A percentile compares a stretch with the other conserved stretches of the same genome.
phyloP scores from a whole-genome alignment of 2,113 vertebrate species.

The Crotalus helleri region DNA sequence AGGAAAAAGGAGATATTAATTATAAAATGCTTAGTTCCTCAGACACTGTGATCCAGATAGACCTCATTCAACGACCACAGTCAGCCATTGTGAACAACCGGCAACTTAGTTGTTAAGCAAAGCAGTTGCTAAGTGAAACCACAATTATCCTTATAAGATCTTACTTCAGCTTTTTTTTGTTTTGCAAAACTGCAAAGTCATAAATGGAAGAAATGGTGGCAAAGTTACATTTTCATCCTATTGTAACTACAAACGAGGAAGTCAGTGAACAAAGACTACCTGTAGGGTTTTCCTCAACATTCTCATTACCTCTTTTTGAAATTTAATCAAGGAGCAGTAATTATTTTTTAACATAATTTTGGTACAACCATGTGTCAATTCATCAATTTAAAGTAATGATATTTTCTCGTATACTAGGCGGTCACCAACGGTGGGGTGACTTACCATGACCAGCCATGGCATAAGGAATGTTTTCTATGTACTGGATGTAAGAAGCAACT shows the following conservation, averaged over 20 bases:
- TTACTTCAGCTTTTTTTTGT: not conserved
- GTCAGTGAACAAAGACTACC: not conserved
- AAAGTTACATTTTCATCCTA: not conserved
- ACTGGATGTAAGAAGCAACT: slow-evolving; percentile 69
- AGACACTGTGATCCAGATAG: not conserved
- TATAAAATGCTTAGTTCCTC: not conserved
- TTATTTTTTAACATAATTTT: not conserved
- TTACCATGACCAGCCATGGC: slow-evolving; percentile 73
- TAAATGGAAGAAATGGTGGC: not conserved
- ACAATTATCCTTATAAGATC: not conserved
- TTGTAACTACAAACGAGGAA: not conserved
- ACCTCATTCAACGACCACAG: not conserved
- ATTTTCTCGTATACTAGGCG: slow-evolving; percentile 53
- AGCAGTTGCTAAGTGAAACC: not conserved
- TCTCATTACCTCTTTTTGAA: not conserved
- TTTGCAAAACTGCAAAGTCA: not conserved
- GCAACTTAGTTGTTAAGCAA: not conserved
- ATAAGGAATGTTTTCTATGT: slow-evolving; percentile 77
- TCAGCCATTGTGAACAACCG: not conserved
- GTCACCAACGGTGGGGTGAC: slow-evolving; percentile 72
- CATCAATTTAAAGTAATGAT: not conserved
- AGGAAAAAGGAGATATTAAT: not conserved
- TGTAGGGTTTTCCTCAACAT: not conserved
- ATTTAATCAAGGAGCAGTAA: not conserved
- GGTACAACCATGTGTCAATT: not conserved